phyloP scores from a whole-genome alignment of 1,140 invertebrate species.

The Carposina sasakii region DNA sequence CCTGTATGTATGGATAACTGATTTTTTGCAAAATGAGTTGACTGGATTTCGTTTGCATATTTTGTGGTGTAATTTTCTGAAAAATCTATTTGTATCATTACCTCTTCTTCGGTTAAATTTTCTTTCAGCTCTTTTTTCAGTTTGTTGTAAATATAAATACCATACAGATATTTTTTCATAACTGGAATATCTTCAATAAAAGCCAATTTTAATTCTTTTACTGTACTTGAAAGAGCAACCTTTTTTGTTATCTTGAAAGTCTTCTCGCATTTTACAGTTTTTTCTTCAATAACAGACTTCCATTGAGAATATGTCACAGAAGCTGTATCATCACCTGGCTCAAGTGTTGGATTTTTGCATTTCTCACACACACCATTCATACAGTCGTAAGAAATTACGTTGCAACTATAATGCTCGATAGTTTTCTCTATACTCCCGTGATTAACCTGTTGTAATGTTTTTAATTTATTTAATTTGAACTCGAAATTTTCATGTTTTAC shows the following conservation, averaged over 20 bases:
- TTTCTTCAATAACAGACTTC: conserved; percentile 21
- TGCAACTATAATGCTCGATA: conserved; percentile 18
- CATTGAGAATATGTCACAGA: conserved; percentile 27
- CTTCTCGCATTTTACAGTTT: conserved; percentile 26
- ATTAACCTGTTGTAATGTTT: no score
- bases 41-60: conserved; percentile 44
- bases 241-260: conserved; percentile 20
- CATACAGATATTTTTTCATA: conserved; percentile 33
- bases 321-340: conserved; percentile 17
- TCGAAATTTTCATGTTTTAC: conserved; percentile 29
- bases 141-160: conserved; percentile 36
- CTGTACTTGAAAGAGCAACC: conserved; percentile 18
- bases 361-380: conserved; percentile 26
- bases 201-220: conserved; percentile 22
- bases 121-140: conserved; percentile 30
- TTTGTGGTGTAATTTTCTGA: conserved; percentile 47
- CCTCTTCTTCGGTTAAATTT: conserved; percentile 32
- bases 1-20: conserved; percentile 50
- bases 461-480: no score
- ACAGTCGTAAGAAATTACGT: conserved; percentile 25
- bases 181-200: conserved; percentile 13
- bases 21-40: conserved; percentile 36
- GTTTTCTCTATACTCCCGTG: conserved; percentile 13
- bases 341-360: conserved; percentile 17
- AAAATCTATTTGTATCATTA: conserved; percentile 45